phyloP scores from a whole-genome alignment of 2,888 invertebrate species.

The Lomographa bimaculata region DNA sequence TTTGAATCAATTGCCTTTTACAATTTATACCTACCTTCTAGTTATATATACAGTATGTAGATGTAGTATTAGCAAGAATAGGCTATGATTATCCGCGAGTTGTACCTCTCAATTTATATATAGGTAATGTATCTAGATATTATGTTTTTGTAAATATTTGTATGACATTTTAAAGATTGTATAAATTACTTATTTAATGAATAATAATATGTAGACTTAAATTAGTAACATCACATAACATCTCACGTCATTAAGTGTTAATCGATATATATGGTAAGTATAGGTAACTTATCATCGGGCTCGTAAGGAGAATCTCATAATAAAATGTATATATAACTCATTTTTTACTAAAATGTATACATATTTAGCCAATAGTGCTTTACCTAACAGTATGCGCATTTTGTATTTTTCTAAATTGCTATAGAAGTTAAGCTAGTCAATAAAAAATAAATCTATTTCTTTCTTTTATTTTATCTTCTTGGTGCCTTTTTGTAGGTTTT shows the following conservation, averaged over 20 bases:
- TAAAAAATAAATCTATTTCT: conserved; percentile 47
- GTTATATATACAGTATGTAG: too few relatives aligned
- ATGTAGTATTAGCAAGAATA: too few relatives aligned
- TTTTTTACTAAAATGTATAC: conserved; percentile 24
- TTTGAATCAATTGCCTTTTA: too few relatives aligned
- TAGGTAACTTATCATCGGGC: too few relatives aligned
- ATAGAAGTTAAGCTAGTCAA: conserved; percentile 61
- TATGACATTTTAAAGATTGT: conserved; percentile 36
- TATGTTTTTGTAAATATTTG: conserved; percentile 31
- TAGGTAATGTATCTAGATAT: conserved; percentile 18
- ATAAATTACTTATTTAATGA: conserved; percentile 35
- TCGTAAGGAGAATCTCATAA: too few relatives aligned
- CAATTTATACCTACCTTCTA: too few relatives aligned
- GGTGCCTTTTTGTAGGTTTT: too few relatives aligned
- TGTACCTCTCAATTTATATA: conserved; percentile 52
- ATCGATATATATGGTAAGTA: too few relatives aligned
- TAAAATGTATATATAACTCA: neutral
- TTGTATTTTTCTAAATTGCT: conserved; percentile 72
- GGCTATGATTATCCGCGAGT: conserved; percentile 46
- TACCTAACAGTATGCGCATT: conserved; percentile 37
- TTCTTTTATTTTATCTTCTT: conserved; percentile 29
- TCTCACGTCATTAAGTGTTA: conserved; percentile 27
- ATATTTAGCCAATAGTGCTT: conserved; percentile 27
- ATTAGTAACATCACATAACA: conserved; percentile 52
- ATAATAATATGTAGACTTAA: conserved; percentile 30